These are phyloP conservation scores for Muscicapa comitata DNA, from an alignment of 2,797 vertebrate species.

Conservation along the genomic window DNA sequence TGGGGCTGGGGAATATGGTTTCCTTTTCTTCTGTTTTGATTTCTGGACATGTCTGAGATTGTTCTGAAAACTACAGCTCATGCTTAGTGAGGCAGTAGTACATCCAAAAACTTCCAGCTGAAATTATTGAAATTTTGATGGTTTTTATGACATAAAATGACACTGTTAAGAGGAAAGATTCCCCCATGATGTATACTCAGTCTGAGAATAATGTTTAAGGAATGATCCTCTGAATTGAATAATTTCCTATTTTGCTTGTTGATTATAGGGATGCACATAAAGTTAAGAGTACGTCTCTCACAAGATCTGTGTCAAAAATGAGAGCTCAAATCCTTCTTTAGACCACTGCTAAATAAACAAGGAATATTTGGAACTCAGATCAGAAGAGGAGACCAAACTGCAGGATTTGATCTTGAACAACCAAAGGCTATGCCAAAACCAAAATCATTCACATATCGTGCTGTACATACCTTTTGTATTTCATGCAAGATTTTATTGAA, in stretches of 20 bases:
- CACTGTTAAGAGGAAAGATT: conserved; percentile 1
- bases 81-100: background rate
- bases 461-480: background rate
- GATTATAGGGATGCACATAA: background rate
- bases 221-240: conserved; percentile 3
- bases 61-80: background rate
- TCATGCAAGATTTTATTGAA: conserved; percentile 46
- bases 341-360: background rate
- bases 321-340: background rate
- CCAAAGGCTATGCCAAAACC: background rate
- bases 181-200: background rate
- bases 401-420: background rate
- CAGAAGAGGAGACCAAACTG: background rate
- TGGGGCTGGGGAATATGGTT: background rate
- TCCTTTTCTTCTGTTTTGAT: background rate
- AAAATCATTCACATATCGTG: background rate
- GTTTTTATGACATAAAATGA: background rate
- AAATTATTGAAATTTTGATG: background rate
- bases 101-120: background rate
- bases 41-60: background rate
- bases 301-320: conserved; percentile 10
- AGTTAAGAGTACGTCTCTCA: background rate
- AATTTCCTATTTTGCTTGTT: conserved; percentile 32
- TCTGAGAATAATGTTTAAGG: conserved; percentile 33
- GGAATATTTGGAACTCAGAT: conserved; percentile 20